Evolutionary conservation across 2,888 invertebrate species (phyloP).

Genomic region (Sialis fuliginosa): DNA sequence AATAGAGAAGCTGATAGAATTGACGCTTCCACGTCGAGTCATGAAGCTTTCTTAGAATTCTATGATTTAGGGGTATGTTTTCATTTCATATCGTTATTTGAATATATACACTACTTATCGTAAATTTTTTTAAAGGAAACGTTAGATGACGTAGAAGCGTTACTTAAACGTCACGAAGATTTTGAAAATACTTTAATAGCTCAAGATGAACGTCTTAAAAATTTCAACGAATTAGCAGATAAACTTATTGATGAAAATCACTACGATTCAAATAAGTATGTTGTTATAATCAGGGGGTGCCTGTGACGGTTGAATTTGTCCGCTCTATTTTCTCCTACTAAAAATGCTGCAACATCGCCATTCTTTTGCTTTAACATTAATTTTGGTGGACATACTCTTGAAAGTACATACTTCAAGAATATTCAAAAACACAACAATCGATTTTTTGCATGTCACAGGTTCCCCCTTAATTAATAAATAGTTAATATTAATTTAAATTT

Average conservation of each 20-base stretch:
- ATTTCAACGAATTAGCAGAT: slow-evolving; percentile 69
- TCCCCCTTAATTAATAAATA: neutral
- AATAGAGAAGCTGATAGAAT: slow-evolving; percentile 95
- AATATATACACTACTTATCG: neutral
- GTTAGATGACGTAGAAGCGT: slow-evolving; percentile 78
- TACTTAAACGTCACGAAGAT: slow-evolving; percentile 84
- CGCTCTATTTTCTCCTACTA: slow-evolving; percentile 1
- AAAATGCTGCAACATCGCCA: slow-evolving; percentile 4
- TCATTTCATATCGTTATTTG: neutral
- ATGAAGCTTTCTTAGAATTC: slow-evolving; percentile 85
- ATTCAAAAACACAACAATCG: neutral
- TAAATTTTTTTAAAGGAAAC: slow-evolving; percentile 40
- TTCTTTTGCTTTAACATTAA: neutral
- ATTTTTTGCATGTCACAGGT: neutral
- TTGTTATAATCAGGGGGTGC: slow-evolving; percentile 11
- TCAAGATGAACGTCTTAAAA: slow-evolving; percentile 78
- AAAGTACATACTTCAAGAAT: neutral
- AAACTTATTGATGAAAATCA: slow-evolving; percentile 61
- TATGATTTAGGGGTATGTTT: slow-evolving; percentile 58
- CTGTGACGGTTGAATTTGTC: neutral
- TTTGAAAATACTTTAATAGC: slow-evolving; percentile 82
- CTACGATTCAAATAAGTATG: slow-evolving; percentile 62
- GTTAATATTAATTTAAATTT: neutral
- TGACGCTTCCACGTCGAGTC: slow-evolving; percentile 85
- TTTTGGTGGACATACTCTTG: neutral